phyloP scores from a whole-genome alignment of 2,888 invertebrate species.

The Hylaea fasciaria region DNA sequence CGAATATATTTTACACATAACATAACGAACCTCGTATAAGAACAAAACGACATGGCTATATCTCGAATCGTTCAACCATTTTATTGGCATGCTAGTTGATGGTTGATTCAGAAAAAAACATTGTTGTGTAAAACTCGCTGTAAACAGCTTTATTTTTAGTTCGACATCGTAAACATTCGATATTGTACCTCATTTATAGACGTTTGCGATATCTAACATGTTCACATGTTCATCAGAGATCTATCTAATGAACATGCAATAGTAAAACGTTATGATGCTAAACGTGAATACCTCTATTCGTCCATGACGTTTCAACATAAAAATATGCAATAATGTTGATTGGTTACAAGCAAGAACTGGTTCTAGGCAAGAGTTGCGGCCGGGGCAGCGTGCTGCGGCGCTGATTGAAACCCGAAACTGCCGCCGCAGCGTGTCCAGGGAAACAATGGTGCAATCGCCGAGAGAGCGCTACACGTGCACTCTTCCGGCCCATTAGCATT shows the following conservation, averaged over 20 bases:
- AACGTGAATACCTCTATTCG: slow-evolving; percentile 10
- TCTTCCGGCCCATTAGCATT: slow-evolving; percentile 83
- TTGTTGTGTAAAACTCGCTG: slow-evolving; percentile 7
- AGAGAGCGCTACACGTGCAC: slow-evolving; percentile 74
- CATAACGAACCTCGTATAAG: slow-evolving; percentile 16
- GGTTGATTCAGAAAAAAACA: slow-evolving; percentile 23
- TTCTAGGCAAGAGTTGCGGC: slow-evolving; percentile 16
- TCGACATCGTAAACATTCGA: no score
- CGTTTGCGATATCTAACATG: no score
- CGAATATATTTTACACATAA: slow-evolving; percentile 49
- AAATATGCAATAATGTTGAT: slow-evolving; percentile 26
- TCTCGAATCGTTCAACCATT: slow-evolving; percentile 38
- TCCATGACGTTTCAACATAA: slow-evolving; percentile 16
- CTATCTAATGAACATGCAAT: not conserved
- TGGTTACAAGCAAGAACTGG: slow-evolving; percentile 19
- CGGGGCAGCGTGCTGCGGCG: slow-evolving; percentile 16
- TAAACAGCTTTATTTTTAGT: slow-evolving; percentile 17
- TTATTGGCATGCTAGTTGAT: slow-evolving; percentile 22
- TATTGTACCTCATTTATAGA: no score
- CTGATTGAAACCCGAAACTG: slow-evolving; percentile 58
- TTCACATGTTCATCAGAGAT: no score
- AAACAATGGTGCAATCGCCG: slow-evolving; percentile 69
- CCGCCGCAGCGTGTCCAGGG: slow-evolving; percentile 55
- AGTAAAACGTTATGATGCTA: slow-evolving; percentile 17
- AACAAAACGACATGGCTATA: slow-evolving; percentile 49